These are phyloP conservation scores for Aythya fuligula DNA, from an alignment of 2,797 vertebrate species.

Conservation along the genomic window DNA sequence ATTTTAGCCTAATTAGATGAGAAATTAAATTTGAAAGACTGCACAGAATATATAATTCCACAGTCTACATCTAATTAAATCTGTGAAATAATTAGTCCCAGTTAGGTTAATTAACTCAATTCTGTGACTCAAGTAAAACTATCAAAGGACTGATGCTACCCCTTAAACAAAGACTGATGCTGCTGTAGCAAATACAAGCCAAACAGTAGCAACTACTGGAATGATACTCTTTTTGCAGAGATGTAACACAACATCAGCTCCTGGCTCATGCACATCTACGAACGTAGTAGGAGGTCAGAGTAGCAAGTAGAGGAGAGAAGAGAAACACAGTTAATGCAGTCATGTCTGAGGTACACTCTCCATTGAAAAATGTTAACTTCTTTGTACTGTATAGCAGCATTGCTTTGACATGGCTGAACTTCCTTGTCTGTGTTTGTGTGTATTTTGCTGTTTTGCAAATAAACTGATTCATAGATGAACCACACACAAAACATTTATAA, in stretches of 20 bases:
- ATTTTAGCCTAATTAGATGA: background rate
- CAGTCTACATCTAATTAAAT: background rate
- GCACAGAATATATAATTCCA: background rate
- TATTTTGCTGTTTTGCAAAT: background rate
- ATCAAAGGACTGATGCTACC: background rate
- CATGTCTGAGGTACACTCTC: background rate
- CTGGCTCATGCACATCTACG: rapidly evolving
- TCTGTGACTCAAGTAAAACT: background rate
- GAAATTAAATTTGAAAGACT: background rate
- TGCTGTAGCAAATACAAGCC: background rate
- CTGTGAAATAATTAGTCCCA: conserved; percentile 1
- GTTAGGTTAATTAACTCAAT: background rate
- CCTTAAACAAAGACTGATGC: background rate
- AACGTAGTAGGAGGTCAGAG: background rate
- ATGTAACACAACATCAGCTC: background rate
- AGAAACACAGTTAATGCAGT: background rate
- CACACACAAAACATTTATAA: background rate
- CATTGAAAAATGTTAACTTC: background rate
- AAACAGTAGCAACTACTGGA: background rate
- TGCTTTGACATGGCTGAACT: background rate
- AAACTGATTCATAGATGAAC: background rate
- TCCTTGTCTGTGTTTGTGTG: background rate
- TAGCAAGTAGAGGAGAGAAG: background rate
- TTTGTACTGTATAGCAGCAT: background rate
- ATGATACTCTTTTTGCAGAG: background rate